These are phyloP conservation scores for Cantharis nigra DNA, from an alignment of 2,888 invertebrate genomes.

Conservation along the genomic window DNA sequence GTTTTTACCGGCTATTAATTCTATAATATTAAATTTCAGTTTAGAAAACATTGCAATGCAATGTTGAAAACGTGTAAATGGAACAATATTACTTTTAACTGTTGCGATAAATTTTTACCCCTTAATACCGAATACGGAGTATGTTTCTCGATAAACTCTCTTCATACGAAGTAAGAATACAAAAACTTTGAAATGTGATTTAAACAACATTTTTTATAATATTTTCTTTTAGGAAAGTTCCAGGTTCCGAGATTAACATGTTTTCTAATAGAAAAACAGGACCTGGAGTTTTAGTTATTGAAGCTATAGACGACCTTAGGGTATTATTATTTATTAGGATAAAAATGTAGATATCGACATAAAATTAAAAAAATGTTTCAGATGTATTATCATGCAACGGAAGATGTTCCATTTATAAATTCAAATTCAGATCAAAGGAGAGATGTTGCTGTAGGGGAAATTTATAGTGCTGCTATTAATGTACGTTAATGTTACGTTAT, in stretches of 20 bases:
- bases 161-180: conserved; percentile 61
- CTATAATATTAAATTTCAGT: conserved; percentile 36
- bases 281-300: conserved; percentile 57
- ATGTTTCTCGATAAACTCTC: conserved; percentile 68
- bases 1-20: background rate
- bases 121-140: conserved; percentile 71
- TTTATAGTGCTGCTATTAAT: conserved; percentile 48
- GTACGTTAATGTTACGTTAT: conserved; percentile 39
- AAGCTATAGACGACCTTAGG: conserved; percentile 56
- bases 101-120: conserved; percentile 71
- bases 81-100: conserved; percentile 66
- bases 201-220: background rate
- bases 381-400: conserved; percentile 64
- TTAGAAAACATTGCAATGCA: conserved; percentile 58
- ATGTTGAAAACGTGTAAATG: conserved; percentile 67
- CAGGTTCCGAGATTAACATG: conserved; percentile 34
- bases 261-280: conserved; percentile 58
- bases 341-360: background rate
- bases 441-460: conserved; percentile 52
- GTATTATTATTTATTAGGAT: conserved; percentile 47
- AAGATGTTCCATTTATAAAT: conserved; percentile 63
- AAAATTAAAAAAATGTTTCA: conserved; percentile 44
- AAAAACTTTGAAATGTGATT: background rate
- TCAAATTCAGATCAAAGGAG: conserved; percentile 56
- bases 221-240: conserved; percentile 20